Evolutionary conservation across 2,888 invertebrate genomes (phyloP).

Genomic region (Athrips mouffetella): DNA sequence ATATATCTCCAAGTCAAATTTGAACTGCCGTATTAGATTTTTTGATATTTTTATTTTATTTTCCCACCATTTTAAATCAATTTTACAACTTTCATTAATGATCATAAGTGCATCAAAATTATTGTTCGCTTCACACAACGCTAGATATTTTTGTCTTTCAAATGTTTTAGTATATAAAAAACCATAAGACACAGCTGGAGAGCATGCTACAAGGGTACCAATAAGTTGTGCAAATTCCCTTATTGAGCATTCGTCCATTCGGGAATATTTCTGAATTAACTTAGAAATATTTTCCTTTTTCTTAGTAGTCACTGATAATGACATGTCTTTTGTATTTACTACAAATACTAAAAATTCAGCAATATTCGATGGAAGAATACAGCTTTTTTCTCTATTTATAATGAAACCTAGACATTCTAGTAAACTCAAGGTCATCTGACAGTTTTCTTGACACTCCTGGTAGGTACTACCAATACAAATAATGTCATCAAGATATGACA

Average conservation of each 20-base stretch:
- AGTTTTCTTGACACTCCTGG: no score
- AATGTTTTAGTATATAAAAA: not conserved
- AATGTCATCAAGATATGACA: no score
- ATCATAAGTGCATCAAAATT: not conserved
- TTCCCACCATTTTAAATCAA: not conserved
- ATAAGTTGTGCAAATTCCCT: not conserved
- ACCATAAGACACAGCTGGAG: not conserved
- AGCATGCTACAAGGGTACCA: slow-evolving; percentile 1
- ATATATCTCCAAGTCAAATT: not conserved
- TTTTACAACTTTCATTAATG: not conserved
- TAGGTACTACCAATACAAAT: no score
- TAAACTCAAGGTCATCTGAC: no score
- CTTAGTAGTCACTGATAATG: no score
- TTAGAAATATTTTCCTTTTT: no score
- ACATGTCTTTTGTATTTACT: no score
- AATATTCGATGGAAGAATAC: no score
- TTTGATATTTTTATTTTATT: not conserved
- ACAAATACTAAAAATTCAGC: no score
- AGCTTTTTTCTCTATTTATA: no score
- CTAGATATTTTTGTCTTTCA: not conserved
- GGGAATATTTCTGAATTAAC: no score
- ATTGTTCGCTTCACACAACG: not conserved
- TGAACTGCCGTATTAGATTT: not conserved
- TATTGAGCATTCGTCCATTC: not conserved
- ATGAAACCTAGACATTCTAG: no score